These are phyloP conservation scores for Ceyx margarethae DNA, from an alignment of 2,113 vertebrate species.

Conservation along the genomic window DNA sequence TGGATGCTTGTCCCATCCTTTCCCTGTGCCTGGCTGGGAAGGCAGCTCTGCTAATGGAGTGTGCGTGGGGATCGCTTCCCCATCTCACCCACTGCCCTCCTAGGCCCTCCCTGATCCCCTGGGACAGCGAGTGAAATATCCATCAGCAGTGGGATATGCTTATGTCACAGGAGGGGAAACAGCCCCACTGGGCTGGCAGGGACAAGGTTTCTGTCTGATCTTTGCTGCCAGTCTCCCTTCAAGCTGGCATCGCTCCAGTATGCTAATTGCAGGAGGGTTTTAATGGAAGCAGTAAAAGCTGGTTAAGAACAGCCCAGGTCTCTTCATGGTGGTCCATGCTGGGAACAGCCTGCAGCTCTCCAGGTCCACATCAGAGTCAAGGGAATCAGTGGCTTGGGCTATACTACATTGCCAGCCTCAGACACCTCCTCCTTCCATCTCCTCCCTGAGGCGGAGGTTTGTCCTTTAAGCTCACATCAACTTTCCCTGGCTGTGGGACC, in stretches of 20 bases:
- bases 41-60: neutral
- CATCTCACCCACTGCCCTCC: fast-evolving
- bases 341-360: neutral
- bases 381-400: neutral
- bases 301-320: neutral
- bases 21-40: neutral
- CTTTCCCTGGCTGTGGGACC: neutral
- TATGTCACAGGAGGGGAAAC: neutral
- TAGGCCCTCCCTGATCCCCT: fast-evolving
- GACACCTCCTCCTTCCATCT: neutral
- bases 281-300: neutral
- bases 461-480: fast-evolving
- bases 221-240: neutral
- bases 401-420: neutral
- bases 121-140: neutral
- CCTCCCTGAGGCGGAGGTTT: neutral
- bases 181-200: neutral
- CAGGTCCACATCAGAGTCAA: neutral
- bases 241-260: neutral
- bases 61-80: neutral
- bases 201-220: neutral
- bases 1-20: neutral
- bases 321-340: neutral
- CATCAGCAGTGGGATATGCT: neutral
- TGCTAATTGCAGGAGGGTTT: neutral